Conservation (phyloP, 2,113 vertebrate genomes). For the Passerina amoena region DNA sequence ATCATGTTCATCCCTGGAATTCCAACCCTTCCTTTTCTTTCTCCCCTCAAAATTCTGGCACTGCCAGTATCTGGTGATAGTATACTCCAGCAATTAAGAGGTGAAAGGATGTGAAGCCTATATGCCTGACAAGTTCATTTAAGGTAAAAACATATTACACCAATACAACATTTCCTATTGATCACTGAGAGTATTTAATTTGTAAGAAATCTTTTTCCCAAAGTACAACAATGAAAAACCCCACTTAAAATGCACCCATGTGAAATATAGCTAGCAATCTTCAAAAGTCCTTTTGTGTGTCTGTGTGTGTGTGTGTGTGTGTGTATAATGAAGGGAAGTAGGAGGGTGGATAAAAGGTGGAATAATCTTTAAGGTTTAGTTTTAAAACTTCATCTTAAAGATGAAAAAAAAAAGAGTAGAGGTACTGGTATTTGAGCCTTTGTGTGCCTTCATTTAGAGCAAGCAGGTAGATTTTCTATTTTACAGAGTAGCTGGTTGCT, state of each 20-base stretch:
- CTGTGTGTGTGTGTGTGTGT: background rate
- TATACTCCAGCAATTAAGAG: background rate
- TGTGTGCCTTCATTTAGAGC: background rate
- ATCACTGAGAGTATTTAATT: background rate
- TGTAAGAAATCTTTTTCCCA: background rate
- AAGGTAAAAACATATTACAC: background rate
- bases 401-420: background rate
- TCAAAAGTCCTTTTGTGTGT: background rate
- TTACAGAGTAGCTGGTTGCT: background rate
- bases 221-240: background rate
- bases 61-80: background rate
- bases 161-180: background rate
- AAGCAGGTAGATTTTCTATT: background rate
- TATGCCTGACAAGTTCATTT: background rate
- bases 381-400: background rate
- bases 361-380: background rate
- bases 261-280: background rate
- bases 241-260: background rate
- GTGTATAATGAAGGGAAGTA: background rate
- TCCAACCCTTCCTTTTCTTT: background rate
- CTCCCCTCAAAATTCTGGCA: slow-evolving; percentile 10
- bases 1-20: slow-evolving; percentile 22
- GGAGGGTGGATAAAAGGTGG: background rate
- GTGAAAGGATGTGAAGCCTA: background rate
- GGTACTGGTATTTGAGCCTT: background rate